These are phyloP conservation scores for Coptodon rendalli DNA, from an alignment of 2,113 vertebrate species.

Conservation along the genomic window DNA sequence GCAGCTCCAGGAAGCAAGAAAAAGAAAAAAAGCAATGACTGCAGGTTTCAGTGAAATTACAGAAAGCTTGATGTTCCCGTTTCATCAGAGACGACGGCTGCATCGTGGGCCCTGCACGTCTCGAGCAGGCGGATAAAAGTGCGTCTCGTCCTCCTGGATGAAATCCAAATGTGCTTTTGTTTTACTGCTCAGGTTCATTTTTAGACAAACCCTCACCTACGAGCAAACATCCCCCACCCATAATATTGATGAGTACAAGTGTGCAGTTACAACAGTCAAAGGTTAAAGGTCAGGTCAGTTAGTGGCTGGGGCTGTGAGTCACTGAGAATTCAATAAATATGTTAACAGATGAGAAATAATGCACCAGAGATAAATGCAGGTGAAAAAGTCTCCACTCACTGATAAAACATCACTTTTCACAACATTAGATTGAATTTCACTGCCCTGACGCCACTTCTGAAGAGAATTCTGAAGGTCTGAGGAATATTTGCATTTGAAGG, in stretches of 20 bases:
- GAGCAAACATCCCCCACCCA: background rate
- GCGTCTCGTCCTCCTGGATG: background rate
- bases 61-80: background rate
- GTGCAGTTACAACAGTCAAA: background rate
- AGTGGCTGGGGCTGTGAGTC: background rate
- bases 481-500: background rate
- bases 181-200: background rate
- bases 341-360: background rate
- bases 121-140: background rate
- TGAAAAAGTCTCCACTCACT: rapidly evolving
- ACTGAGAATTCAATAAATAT: background rate
- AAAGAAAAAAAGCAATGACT: background rate
- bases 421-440: background rate
- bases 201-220: background rate
- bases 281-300: background rate
- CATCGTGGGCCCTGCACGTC: background rate
- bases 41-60: background rate
- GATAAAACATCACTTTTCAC: background rate
- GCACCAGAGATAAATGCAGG: background rate
- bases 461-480: background rate
- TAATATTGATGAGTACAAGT: background rate
- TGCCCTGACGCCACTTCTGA: background rate
- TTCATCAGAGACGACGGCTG: background rate
- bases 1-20: background rate
- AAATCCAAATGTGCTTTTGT: background rate